Evolutionary conservation across 2,797 vertebrate genomes (phyloP).

Genomic region (Triplophysa yarkandensis): DNA sequence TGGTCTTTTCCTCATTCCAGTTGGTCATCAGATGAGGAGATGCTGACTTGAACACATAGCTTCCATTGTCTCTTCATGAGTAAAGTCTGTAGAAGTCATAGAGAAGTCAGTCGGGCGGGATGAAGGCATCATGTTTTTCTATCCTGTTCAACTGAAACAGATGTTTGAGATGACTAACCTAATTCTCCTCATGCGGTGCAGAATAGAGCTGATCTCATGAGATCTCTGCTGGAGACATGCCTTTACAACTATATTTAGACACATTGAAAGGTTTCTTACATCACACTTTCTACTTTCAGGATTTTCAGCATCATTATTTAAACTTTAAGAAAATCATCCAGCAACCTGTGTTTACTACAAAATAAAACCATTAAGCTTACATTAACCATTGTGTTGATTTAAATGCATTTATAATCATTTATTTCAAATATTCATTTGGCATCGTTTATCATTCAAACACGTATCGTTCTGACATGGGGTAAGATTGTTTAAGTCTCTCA

Average conservation of each 20-base stretch:
- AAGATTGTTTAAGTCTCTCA: not conserved
- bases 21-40: constrained; percentile 30
- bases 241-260: too few relatives aligned
- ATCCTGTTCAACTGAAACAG: constrained; percentile 26
- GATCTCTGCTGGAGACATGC: not conserved
- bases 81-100: constrained; percentile 1
- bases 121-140: constrained; percentile 32
- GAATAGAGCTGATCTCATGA: constrained; percentile 10
- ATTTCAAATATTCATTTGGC: not conserved
- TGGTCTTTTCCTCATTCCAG: constrained; percentile 21
- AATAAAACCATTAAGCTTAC: too few relatives aligned
- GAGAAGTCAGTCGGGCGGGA: constrained; percentile 5
- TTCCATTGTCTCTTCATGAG: constrained; percentile 11
- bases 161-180: constrained; percentile 47
- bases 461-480: not conserved
- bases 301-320: not conserved
- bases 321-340: too few relatives aligned
- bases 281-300: too few relatives aligned
- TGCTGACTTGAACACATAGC: constrained; percentile 20
- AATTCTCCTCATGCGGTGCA: constrained; percentile 2
- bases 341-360: too few relatives aligned
- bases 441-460: too few relatives aligned
- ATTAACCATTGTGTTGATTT: not conserved
- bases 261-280: too few relatives aligned
- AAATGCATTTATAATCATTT: too few relatives aligned